Evolutionary conservation across 2,113 vertebrate genomes (phyloP).

Genomic region (Mystacornis crossleyi): DNA sequence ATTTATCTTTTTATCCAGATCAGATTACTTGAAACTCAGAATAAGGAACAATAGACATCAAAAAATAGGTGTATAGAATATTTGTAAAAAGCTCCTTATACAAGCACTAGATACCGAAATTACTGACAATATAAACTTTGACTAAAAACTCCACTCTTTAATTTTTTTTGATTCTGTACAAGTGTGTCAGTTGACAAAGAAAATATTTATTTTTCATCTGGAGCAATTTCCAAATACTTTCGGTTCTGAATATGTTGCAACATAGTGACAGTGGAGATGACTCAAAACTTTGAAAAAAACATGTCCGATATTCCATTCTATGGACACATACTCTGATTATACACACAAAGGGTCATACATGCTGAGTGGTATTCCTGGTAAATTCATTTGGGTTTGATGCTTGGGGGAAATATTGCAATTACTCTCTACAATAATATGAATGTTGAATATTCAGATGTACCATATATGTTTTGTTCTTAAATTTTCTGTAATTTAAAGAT

Average conservation of each 20-base stretch:
- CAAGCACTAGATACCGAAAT: neutral
- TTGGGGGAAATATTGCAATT: neutral
- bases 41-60: neutral
- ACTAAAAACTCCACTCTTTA: accelerated
- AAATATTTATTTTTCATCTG: neutral
- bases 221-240: neutral
- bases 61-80: neutral
- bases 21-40: neutral
- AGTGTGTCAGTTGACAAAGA: neutral
- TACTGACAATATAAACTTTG: neutral
- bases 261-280: neutral
- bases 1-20: neutral
- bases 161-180: neutral
- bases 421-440: neutral
- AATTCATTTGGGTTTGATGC: neutral
- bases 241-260: neutral
- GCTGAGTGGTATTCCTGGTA: neutral
- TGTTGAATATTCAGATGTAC: neutral
- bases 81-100: neutral
- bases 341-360: neutral
- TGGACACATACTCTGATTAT: neutral
- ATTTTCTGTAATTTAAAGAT: neutral
- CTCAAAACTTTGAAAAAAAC: neutral
- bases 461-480: neutral
- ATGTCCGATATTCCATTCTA: neutral